phyloP scores from a whole-genome alignment of 2,797 vertebrate species.

The Phrynocephalus forsythii region DNA sequence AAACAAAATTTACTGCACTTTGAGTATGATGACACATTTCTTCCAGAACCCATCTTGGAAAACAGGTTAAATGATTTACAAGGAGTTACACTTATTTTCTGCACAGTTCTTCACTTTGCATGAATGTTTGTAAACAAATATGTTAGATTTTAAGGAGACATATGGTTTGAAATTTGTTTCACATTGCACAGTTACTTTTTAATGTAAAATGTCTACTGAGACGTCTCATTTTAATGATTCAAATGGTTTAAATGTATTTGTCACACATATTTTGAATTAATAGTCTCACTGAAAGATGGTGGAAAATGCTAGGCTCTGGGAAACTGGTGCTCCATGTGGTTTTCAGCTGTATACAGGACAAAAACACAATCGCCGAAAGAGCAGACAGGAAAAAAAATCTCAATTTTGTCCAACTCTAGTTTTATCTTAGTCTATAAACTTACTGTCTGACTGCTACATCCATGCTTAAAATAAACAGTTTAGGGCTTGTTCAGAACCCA shows the following conservation, averaged over 20 bases:
- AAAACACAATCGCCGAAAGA: not conserved
- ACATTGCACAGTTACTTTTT: slow-evolving; percentile 68
- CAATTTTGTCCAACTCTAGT: not conserved
- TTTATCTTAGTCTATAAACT: not conserved
- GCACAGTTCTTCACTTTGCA: slow-evolving; percentile 58
- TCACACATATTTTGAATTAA: slow-evolving; percentile 30
- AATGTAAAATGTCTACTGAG: slow-evolving; percentile 43
- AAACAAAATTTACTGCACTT: slow-evolving; percentile 32
- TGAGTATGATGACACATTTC: slow-evolving; percentile 20
- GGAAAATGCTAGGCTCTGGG: not conserved
- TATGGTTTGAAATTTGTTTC: slow-evolving; percentile 65
- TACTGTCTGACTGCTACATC: not conserved
- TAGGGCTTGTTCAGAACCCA: slow-evolving; percentile 2
- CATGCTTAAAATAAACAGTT: not conserved
- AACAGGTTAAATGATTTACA: slow-evolving; percentile 54
- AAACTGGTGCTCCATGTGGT: slow-evolving; percentile 30
- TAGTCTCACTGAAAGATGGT: slow-evolving; percentile 13
- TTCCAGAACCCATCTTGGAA: slow-evolving; percentile 37
- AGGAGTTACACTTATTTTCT: slow-evolving; percentile 67
- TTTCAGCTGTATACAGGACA: slow-evolving; percentile 36
- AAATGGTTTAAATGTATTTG: slow-evolving; percentile 50
- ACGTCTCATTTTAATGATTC: slow-evolving; percentile 49
- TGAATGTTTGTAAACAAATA: slow-evolving; percentile 73
- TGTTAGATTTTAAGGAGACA: slow-evolving; percentile 62
- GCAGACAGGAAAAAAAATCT: not conserved